These are phyloP conservation scores for Acropora tenuis DNA, from an alignment of 64 coral and sea anemone genomes.

Conservation along the genomic window DNA sequence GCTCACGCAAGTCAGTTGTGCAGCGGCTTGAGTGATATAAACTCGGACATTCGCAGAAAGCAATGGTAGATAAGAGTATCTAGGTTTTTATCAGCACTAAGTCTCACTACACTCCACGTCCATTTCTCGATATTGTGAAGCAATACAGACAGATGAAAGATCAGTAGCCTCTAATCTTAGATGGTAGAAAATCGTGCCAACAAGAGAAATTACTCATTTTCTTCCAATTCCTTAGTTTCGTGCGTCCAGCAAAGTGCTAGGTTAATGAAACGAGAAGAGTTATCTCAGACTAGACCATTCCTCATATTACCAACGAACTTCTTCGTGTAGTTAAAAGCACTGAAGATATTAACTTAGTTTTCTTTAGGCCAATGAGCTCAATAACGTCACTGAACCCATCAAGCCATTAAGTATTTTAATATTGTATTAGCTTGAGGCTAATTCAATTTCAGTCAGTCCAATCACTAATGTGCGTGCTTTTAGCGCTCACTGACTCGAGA, in stretches of 20 bases:
- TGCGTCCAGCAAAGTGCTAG: not conserved
- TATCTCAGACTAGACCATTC: too few relatives aligned
- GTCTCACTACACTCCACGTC: not conserved
- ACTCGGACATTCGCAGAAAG: not conserved
- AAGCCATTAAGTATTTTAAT: conserved; percentile 24
- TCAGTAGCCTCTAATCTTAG: not conserved
- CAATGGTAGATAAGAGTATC: not conserved
- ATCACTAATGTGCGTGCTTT: not conserved
- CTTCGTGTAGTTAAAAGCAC: not conserved
- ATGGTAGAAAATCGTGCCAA: too few relatives aligned
- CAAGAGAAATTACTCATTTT: not conserved
- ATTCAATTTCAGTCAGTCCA: not conserved
- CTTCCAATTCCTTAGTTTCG: not conserved
- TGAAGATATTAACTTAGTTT: conserved; percentile 12
- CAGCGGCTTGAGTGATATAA: not conserved
- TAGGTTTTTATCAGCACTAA: too few relatives aligned
- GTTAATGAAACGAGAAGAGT: not conserved
- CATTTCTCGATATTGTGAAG: not conserved
- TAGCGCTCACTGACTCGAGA: not conserved
- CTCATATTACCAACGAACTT: too few relatives aligned
- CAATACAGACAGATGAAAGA: not conserved
- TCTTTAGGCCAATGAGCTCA: not conserved
- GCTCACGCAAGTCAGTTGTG: not conserved
- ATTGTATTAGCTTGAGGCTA: conserved; percentile 5
- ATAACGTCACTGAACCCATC: conserved; percentile 14